Conservation (phyloP, 2,797 vertebrate species). For the Protonibea diacanthus region DNA sequence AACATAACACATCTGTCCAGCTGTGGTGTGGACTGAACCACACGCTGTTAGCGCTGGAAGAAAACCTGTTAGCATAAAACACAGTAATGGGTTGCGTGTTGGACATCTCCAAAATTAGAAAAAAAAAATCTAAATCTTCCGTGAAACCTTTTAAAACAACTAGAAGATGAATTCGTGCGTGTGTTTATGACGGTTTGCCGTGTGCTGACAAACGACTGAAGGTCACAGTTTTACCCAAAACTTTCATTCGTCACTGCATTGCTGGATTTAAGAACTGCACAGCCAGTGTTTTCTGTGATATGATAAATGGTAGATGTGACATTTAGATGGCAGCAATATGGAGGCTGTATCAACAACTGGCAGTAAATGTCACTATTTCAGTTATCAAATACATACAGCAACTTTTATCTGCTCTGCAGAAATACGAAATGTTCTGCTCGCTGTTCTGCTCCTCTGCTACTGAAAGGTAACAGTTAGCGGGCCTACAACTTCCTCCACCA, state of each 20-base stretch:
- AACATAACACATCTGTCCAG: not conserved
- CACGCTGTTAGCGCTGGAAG: not conserved
- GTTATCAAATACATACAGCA: not conserved
- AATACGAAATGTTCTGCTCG: conserved; percentile 11
- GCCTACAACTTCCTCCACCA: not conserved
- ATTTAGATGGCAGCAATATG: conserved; percentile 34
- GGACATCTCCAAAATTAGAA: not conserved
- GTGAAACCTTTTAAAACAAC: not conserved
- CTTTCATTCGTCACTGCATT: not conserved
- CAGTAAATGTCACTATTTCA: conserved; percentile 38
- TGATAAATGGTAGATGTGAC: conserved; percentile 46
- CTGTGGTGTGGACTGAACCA: not conserved
- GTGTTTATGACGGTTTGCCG: not conserved
- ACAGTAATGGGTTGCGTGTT: not conserved
- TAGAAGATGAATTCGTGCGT: not conserved
- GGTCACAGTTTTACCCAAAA: conserved; percentile 9
- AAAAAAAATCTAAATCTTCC: not conserved
- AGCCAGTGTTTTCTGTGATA: not conserved
- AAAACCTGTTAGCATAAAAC: not conserved
- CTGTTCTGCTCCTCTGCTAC: not conserved
- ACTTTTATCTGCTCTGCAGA: not conserved
- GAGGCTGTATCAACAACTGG: conserved; percentile 20
- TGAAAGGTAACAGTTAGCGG: conserved; percentile 25
- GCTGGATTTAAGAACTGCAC: conserved; percentile 1
- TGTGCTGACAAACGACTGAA: conserved; percentile 1